Evolutionary conservation across 2,888 invertebrate genomes (phyloP).

Genomic region (Neuroscelio doddi): DNA sequence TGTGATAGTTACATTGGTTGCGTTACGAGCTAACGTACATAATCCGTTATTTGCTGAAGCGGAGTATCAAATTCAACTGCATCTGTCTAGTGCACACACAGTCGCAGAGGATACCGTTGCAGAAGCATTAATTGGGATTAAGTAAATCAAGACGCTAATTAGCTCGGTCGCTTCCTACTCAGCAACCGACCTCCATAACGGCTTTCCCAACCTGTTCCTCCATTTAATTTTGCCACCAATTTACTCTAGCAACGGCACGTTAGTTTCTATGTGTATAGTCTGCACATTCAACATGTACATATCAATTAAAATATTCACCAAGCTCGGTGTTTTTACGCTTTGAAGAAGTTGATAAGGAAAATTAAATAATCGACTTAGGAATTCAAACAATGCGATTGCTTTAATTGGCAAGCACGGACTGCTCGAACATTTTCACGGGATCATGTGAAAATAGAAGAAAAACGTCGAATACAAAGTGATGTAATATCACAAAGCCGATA

Average conservation of each 20-base stretch:
- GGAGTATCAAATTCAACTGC: slow-evolving; percentile 56
- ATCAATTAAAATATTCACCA: no score
- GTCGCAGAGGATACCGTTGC: slow-evolving; percentile 46
- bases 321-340: no score
- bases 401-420: no score
- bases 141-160: slow-evolving; percentile 73
- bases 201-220: slow-evolving; percentile 41
- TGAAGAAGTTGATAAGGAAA: no score
- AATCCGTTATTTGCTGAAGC: slow-evolving; percentile 68
- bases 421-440: no score
- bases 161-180: slow-evolving; percentile 61
- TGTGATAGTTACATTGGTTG: slow-evolving; percentile 39
- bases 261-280: background rate
- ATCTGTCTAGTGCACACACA: slow-evolving; percentile 46
- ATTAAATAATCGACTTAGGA: no score
- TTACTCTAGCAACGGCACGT: slow-evolving; percentile 28
- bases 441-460: no score
- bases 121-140: slow-evolving; percentile 71
- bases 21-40: slow-evolving; percentile 64
- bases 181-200: slow-evolving; percentile 39
- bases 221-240: slow-evolving; percentile 55
- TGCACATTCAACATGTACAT: no score
- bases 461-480: background rate
- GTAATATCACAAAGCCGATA: background rate
- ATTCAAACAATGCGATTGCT: no score